Base-by-base conservation (phyloP, 1,140 invertebrate genomes). In the Propsilocerus akamusi region DNA sequence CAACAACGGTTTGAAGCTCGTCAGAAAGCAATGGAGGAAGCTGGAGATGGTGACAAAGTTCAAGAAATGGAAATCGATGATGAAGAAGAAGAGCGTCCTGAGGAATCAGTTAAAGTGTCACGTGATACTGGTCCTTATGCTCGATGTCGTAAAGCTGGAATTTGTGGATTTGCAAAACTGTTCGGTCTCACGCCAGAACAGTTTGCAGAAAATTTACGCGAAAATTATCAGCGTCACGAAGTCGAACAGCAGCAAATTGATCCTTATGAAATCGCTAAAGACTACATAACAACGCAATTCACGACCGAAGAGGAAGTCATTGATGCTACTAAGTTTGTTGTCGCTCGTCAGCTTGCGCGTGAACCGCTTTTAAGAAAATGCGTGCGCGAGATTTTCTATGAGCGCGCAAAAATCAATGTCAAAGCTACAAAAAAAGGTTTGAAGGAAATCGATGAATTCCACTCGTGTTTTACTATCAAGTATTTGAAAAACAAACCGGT, bases 141-240 rank as follows among this genome's bases (percentile, higher is more conserved):
- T 23, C 75, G 93, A 46, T 95, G 92, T 61, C 69, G 79, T 24
- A 83, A 83, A 64, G 83, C 86, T 24, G 86, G 88, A 20, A 70
- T 96, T n/a, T 78, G 81, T 76, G 77, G 79, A 4, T 73, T 97
- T 28, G 86, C 88, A 2, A 88, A 89, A 60, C 85, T 80, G 53
- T 98, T 98, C 69, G 97, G 96, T 54, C 66, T 99, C n/a, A 84
- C 80, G 2, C 89, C 96, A 0, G 87, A 95, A 60, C 82, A 98
- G 61, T 97, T 96, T 68, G 94, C 90, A 3, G 93, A 98, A 69
- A 99, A 99, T 69, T 67, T 98, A 0, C 74, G 91, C 1, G 94
- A 97, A 59, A 94, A 94, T 63, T 99, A 97, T 68, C 88, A 93
- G 59, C 74, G 89, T n/a, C 88, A 97, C 65, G 94, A 99, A 61